Base-by-base conservation (phyloP, 2,797 vertebrate species). In the Karalla daura region DNA sequence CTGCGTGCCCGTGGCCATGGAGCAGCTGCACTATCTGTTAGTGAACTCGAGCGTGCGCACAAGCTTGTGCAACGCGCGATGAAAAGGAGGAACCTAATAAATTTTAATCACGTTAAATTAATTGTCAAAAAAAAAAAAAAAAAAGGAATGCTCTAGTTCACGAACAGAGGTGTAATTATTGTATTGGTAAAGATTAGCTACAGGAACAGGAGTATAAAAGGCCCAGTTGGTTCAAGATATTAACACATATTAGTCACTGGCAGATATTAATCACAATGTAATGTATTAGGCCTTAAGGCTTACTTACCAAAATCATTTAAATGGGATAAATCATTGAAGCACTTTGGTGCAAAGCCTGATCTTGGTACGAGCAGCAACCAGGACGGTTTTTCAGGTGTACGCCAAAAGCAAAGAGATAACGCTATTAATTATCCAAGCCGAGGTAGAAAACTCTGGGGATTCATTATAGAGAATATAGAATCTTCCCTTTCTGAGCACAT, bases 11-110 rank as follows among this genome's bases (percentile, higher is more conserved):
- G 50, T 89, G 91, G 90, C 91, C 89, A 91, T 84, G 86, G 80
- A 91, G 91, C 91, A 92, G 91, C 89, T 91, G 89, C 87, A 83
- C 86, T 81, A 75, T 84, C 80, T 80, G 83, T 91, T 89, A 90
- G 91, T 91, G 85, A 91, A 91, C 55, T 89, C 78, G 66, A 89
- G 88, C 90, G 85, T 88, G 85, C 59, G 79, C 82, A 82, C 78
- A 73, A 70, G 86, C 86, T 84, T 84, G 84, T 83, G 81, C 84
- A 86, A 75, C n/a, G 79, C 84, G 75, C 75, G 84, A 88, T 66
- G 81, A 85, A 83, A n/a, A 85, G 63, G 63, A 78, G 74, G 76
- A 79, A 76, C 81, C 83, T 84, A 83, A 86, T 85, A 86, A 58
- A 82, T 90, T 90, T 88, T 80, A 84, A 90, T 89, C 86, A 88